Evolutionary conservation across 2,797 vertebrate species (phyloP).

Genomic region (Sphenodon punctatus): DNA sequence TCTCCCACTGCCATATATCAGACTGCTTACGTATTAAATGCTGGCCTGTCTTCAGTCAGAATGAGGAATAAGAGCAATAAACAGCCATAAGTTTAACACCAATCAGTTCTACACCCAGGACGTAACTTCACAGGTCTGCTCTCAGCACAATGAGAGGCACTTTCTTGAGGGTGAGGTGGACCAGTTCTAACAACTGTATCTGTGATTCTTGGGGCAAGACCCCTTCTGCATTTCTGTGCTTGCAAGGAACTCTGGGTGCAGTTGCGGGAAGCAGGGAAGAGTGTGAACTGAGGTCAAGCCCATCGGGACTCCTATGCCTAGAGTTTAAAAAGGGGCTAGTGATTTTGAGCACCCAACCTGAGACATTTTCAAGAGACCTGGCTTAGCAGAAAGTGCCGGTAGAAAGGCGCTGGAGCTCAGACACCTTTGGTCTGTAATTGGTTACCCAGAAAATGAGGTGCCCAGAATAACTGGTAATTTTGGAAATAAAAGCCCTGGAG

Average conservation of each 20-base stretch:
- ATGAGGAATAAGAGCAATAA: background rate
- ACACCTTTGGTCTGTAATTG: background rate
- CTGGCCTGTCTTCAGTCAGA: background rate
- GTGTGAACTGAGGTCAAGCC: background rate
- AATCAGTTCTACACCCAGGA: background rate
- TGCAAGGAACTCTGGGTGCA: background rate
- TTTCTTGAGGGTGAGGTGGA: background rate
- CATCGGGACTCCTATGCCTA: background rate
- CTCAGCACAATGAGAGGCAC: background rate
- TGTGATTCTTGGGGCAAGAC: background rate
- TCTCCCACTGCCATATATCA: background rate
- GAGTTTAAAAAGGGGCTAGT: background rate
- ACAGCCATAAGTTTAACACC: background rate
- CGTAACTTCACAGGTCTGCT: background rate
- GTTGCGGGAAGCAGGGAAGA: background rate
- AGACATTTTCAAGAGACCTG: background rate
- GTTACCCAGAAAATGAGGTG: background rate
- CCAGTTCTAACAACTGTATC: background rate
- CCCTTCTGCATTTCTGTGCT: background rate
- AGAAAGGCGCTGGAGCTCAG: background rate
- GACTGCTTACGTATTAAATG: background rate
- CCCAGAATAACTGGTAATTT: background rate
- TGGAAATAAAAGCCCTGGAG: background rate
- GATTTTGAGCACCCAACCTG: background rate
- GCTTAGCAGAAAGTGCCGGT: background rate